These are phyloP conservation scores for Tricholaema leucomelas DNA, from an alignment of 2,113 vertebrate genomes.

Conservation along the genomic window DNA sequence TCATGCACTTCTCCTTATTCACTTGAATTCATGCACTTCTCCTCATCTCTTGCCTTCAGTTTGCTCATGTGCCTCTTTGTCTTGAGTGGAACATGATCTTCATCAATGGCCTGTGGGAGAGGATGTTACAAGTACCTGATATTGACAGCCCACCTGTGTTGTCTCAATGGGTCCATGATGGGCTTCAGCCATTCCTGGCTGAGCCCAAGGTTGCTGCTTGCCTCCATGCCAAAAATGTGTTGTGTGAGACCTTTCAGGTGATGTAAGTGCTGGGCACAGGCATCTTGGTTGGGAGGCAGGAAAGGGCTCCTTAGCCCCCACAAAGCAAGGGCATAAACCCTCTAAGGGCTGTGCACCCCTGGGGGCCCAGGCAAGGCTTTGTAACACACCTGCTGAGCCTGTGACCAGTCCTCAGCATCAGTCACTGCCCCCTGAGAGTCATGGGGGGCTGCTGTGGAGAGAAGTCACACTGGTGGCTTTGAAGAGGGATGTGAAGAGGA, in stretches of 20 bases:
- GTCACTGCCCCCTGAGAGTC: fast-evolving
- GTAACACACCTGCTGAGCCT: neutral
- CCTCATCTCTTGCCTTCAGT: neutral
- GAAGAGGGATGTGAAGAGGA: neutral
- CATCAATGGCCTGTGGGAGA: constrained; percentile 36
- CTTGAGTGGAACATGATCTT: constrained; percentile 27
- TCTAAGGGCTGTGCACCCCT: neutral
- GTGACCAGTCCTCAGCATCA: neutral
- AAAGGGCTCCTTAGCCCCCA: neutral
- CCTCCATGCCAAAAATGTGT: neutral
- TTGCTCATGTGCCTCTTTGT: neutral
- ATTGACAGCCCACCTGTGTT: neutral
- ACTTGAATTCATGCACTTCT: no score
- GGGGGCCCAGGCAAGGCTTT: neutral
- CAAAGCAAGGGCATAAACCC: neutral
- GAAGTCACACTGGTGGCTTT: neutral
- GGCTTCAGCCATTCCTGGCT: neutral
- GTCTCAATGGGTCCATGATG: neutral
- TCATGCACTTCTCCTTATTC: neutral
- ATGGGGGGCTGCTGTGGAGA: neutral
- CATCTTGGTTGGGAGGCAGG: neutral
- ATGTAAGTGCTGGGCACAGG: constrained; percentile 33
- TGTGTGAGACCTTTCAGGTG: neutral
- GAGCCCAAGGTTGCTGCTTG: neutral
- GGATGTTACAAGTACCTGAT: neutral